Evolutionary conservation across 2,113 vertebrate genomes (phyloP), one percentile per base, ranked within the genome.

Genomic region (Syrrhaptes paradoxus): DNA sequence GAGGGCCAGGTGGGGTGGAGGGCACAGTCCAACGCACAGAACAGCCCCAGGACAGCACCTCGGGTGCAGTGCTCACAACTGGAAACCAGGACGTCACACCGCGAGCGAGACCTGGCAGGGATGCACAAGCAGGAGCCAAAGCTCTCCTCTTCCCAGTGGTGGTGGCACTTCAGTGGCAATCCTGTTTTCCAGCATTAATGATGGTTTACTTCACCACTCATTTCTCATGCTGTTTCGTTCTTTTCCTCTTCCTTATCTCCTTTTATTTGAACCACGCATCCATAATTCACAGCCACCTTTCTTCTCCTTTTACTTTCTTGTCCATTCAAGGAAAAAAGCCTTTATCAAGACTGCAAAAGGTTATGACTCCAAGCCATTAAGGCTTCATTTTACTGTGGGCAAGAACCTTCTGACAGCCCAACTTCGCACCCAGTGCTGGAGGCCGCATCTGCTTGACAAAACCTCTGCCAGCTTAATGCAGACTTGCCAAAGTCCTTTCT

Each of bases 1-100:
- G 29, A 55, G 19, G 34, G 24, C 38, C 36, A 45, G 14, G 9
- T 9, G 19, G 10, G 2, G 3, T 0, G 0, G 45, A 3, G 1
- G 10, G 48, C 31, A 66, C 25, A 58, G 43, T 21, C 16, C 3
- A 0, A 25, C 5, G 1, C 0, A 3, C 3, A 4, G 29, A 81
- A 52, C 45, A 55, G 45, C 0, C 1, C 41, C 45, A 45, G 12
- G 3, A 70, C 1, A 1, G 43, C 55, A 46, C 49, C 34, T 5
- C 6, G 4, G n/a, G 43, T 7, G 7, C 54, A 38, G 73, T 1
- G 0, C 25, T 79, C 45, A 58, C 16, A 2, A 72, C 14, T 74
- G 36, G 7, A 81, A 87, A 66, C 10, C 17, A 57, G 48, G 41
- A 78, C 8, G 5, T 59, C 21, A 10, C n/a, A 36, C 16, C 3